Base-by-base conservation (phyloP, 2,113 vertebrate species). In the Pelecanus crispus region DNA sequence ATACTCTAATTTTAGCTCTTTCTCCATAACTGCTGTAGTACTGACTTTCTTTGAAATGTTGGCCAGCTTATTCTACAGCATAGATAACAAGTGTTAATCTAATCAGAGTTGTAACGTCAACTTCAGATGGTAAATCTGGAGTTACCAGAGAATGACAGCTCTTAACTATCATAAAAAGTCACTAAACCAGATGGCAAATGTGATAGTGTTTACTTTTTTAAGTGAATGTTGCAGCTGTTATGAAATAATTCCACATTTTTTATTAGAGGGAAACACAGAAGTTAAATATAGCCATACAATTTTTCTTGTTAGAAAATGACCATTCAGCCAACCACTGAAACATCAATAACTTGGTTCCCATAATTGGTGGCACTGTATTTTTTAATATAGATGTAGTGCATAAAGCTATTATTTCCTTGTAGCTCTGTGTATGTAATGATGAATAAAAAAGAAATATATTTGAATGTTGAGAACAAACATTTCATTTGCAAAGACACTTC, bases 171-270 rank as follows among this genome's bases (percentile, higher is more conserved):
- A 29, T 91, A 95, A 97, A 97, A 97, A 82, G 19, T 91, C 66
- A 89, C 42, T 92, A 89, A 97, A 94, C 44, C 92, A 97, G 91
- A 98, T 97, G 92, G 90, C 52, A 98, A 97, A 97, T 95, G 45
- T 74, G 73, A 63, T 90, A 92, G 47, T 91, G 66, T 96, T 98
- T 96, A 95, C 77, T 90, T 96, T 96, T 96, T 97, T 81, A 96
- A 96, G 59, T 91, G 81, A 88, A 88, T 58, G 45, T 9, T 85
- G 71, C 97, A 97, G 93, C 94, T 97, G 94, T 89, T 84, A 92
- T 84, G 87, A 97, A 96, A 97, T 96, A 92, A 88, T 94, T 96
- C 74, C 28, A 75, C 59, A 63, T 71, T 86, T 93, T 96, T 96
- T 97, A 95, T 96, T 95, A 96, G 86, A 87, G n/a, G 78, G 55